Percentiles rank a stretch among this genome's conserved stretches.
These are phyloP conservation scores for Sweltsa coloradensis DNA, from an alignment of 1,140 invertebrate genomes.

Conservation along the genomic window DNA sequence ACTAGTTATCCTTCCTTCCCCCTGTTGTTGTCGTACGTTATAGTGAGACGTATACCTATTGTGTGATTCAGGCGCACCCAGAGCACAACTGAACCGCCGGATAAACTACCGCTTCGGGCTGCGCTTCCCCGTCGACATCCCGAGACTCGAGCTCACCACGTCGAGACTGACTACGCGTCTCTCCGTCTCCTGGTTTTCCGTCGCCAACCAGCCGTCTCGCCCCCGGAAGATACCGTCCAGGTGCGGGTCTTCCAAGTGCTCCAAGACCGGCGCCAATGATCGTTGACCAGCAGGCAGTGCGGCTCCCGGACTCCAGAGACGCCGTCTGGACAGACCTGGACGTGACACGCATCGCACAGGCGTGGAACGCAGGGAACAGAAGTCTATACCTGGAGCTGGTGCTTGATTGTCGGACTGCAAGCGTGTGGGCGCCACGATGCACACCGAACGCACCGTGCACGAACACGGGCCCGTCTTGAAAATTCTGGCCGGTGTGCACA, in stretches of 20 bases:
- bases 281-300: conserved; percentile 7
- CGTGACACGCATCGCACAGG: conserved; percentile 33
- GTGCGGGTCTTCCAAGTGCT: conserved; percentile 13
- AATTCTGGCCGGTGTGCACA: conserved; percentile 26
- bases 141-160: conserved; percentile 6
- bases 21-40: no score
- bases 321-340: conserved; percentile 41
- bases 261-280: conserved; percentile 12
- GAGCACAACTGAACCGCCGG: no score
- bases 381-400: conserved; percentile 35
- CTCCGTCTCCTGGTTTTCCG: conserved; percentile 20
- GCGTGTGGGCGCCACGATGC: neutral
- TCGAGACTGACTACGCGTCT: conserved; percentile 22
- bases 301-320: conserved; percentile 4
- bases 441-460: conserved; percentile 20
- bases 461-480: conserved; percentile 31
- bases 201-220: neutral
- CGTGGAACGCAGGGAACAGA: conserved; percentile 33
- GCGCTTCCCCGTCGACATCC: conserved; percentile 24
- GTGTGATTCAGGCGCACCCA: no score
- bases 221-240: neutral
- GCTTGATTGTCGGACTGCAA: conserved; percentile 33
- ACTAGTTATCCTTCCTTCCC: no score
- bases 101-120: no score
- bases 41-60: no score